Conservation (phyloP, 2,113 vertebrate genomes). For the Anolis sagrei region DNA sequence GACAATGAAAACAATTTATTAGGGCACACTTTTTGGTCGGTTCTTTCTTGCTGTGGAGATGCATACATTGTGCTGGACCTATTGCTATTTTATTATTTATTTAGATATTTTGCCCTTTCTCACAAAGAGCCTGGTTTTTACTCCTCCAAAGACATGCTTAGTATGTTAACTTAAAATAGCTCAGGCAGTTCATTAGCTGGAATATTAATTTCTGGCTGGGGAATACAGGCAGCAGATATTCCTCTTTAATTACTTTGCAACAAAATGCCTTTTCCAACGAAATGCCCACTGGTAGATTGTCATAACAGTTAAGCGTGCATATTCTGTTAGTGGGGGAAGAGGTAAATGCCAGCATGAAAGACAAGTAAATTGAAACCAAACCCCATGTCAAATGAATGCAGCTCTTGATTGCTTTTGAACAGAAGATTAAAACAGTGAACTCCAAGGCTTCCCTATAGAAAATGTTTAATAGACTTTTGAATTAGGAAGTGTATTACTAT, state of each 20-base stretch:
- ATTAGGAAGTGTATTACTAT: background rate
- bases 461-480: background rate
- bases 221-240: conserved; percentile 35
- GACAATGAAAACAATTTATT: background rate
- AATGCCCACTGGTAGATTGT: conserved; percentile 45
- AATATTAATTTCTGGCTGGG: conserved; percentile 42
- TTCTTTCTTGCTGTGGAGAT: background rate
- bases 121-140: background rate
- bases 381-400: conserved; percentile 52
- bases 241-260: conserved; percentile 57
- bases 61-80: background rate
- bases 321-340: conserved; percentile 14
- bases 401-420: conserved; percentile 42
- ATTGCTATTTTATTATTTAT: background rate
- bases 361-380: conserved; percentile 55
- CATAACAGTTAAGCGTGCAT: conserved; percentile 29
- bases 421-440: conserved; percentile 47
- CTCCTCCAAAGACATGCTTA: background rate
- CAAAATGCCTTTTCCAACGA: conserved; percentile 33
- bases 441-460: conserved; percentile 10
- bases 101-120: background rate
- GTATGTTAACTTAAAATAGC: conserved; percentile 31
- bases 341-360: conserved; percentile 50
- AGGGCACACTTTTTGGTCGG: no score
- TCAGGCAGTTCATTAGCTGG: conserved; percentile 53